Conservation (phyloP, 2,113 vertebrate genomes). For the Phylloscopus trochiloides region DNA sequence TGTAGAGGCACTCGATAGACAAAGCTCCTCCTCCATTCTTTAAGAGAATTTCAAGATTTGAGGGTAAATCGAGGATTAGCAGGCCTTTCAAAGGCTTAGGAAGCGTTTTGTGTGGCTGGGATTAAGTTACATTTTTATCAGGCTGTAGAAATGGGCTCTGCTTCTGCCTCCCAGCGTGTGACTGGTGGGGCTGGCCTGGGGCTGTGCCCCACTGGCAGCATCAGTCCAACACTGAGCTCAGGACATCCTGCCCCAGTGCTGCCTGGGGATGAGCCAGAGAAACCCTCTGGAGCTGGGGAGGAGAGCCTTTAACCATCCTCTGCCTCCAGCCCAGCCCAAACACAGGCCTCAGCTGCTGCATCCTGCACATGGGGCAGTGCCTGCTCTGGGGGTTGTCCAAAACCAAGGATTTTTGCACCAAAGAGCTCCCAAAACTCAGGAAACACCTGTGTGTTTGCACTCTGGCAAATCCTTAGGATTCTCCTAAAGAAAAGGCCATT, state of each 20-base stretch:
- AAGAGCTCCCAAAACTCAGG: background rate
- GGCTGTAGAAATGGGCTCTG: background rate
- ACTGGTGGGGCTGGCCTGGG: fast-evolving
- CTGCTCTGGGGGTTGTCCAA: background rate
- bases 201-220: fast-evolving
- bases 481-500: background rate
- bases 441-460: background rate
- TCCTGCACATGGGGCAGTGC: fast-evolving
- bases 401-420: background rate
- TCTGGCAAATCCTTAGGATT: background rate
- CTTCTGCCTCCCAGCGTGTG: fast-evolving
- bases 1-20: background rate
- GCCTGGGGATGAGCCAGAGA: background rate
- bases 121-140: background rate
- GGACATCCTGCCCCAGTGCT: fast-evolving
- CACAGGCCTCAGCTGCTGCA: fast-evolving
- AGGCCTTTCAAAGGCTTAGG: background rate
- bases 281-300: background rate
- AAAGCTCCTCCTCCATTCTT: background rate
- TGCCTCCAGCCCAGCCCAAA: background rate
- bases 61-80: background rate
- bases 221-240: fast-evolving
- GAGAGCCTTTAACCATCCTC: fast-evolving
- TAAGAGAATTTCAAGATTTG: background rate
- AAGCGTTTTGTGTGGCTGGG: background rate